Percentiles rank a stretch among this genome's conserved stretches.
Evolutionary conservation across 1,140 invertebrate genomes (phyloP).

Genomic region (Lamellibrachia luymesi): DNA sequence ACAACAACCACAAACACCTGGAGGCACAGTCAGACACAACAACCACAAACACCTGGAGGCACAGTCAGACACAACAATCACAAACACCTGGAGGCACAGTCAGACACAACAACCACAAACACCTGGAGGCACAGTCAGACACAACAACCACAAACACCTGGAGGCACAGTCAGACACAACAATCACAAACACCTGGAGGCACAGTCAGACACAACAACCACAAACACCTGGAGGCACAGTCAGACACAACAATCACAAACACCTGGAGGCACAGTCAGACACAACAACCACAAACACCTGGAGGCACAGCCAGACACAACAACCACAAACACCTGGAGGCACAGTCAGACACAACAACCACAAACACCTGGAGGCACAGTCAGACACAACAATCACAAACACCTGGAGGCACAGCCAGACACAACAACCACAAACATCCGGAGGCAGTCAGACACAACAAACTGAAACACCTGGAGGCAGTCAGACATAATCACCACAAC

Average conservation of each 20-base stretch:
- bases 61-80: not conserved
- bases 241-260: conserved; percentile 63
- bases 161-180: not conserved
- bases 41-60: not conserved
- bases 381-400: conserved; percentile 65
- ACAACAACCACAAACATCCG: not conserved
- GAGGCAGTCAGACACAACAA: not conserved
- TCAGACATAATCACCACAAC: not conserved
- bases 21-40: not conserved
- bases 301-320: not conserved
- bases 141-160: not conserved
- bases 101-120: conserved; percentile 65
- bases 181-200: not conserved
- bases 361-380: conserved; percentile 66
- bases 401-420: conserved; percentile 57
- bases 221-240: not conserved
- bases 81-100: not conserved
- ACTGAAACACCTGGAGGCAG: not conserved
- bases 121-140: conserved; percentile 58
- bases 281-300: not conserved
- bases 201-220: not conserved
- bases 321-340: not conserved
- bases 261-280: conserved; percentile 57
- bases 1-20: not conserved
- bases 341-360: not conserved